These are phyloP conservation scores for Ceratosolen solmsi DNA, from an alignment of 1,140 invertebrate species.

Conservation along the genomic window DNA sequence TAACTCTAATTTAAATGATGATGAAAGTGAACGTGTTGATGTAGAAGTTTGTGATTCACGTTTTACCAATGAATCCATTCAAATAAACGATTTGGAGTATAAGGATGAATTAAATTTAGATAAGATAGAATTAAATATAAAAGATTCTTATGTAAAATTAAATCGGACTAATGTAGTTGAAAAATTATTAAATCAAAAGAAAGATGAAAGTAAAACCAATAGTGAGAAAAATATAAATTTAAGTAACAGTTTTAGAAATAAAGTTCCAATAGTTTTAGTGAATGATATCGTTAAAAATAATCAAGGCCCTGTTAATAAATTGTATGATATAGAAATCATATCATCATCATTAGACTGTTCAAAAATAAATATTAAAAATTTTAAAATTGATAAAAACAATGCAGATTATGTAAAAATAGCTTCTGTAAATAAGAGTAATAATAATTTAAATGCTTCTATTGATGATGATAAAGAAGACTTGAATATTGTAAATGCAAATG, in stretches of 20 bases:
- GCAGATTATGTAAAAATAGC: background rate
- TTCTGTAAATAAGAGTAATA: background rate
- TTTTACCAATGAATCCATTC: background rate
- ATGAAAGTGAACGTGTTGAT: slow-evolving; percentile 37
- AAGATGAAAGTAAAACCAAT: slow-evolving; percentile 30
- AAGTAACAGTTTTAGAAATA: slow-evolving; percentile 17
- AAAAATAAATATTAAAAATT: background rate
- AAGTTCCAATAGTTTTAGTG: slow-evolving; percentile 35
- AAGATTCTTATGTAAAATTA: slow-evolving; percentile 47
- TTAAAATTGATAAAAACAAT: background rate
- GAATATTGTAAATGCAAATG: background rate
- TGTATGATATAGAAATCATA: background rate
- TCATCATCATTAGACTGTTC: background rate
- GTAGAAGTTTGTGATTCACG: slow-evolving; percentile 25
- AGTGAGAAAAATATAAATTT: slow-evolving; percentile 2
- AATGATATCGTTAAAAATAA: slow-evolving; percentile 36
- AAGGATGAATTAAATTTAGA: background rate
- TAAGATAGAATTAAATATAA: slow-evolving; percentile 27
- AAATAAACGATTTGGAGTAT: background rate
- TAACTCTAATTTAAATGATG: slow-evolving; percentile 7
- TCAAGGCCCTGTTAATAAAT: background rate
- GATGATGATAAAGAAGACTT: background rate
- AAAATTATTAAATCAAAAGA: slow-evolving; percentile 12
- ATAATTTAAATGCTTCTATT: background rate
- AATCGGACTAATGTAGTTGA: slow-evolving; percentile 27